Conservation (phyloP, 2,113 vertebrate species). For the Toxotes jaculatrix region DNA sequence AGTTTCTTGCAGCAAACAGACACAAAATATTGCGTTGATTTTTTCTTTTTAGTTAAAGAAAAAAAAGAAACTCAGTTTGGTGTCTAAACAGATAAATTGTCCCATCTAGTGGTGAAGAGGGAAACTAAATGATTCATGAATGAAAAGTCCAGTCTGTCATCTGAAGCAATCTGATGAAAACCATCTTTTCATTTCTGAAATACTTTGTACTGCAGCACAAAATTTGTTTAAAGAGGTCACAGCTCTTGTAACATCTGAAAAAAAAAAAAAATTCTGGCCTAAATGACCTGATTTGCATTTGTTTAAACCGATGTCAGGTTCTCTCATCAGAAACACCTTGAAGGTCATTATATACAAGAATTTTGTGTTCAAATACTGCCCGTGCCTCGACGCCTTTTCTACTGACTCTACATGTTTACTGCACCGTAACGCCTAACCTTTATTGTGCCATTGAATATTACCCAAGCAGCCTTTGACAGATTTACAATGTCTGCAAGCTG, state of each 20-base stretch:
- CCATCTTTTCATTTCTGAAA: background rate
- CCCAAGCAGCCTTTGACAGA: slow-evolving; percentile 37
- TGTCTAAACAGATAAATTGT: slow-evolving; percentile 68
- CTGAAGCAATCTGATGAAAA: background rate
- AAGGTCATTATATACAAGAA: background rate
- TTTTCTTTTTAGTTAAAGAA: background rate
- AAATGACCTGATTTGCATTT: background rate
- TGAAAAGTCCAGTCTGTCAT: background rate
- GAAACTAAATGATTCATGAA: slow-evolving; percentile 56
- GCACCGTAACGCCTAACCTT: slow-evolving; percentile 3
- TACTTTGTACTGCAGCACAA: background rate
- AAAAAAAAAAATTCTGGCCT: background rate
- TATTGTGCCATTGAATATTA: slow-evolving; percentile 38
- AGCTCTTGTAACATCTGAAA: background rate
- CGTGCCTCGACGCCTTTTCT: background rate
- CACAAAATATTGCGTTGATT: background rate
- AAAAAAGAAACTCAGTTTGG: slow-evolving; percentile 3
- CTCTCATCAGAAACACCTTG: background rate
- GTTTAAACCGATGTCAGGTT: background rate
- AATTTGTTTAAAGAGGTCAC: background rate
- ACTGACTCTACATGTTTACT: slow-evolving; percentile 14
- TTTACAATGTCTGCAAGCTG: slow-evolving; percentile 48
- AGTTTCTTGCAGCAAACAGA: slow-evolving; percentile 2
- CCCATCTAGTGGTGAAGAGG: slow-evolving; percentile 76
- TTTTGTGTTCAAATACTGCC: background rate